Evolutionary conservation across 1,140 invertebrate species (phyloP), one percentile per base, ranked within the genome.

Genomic region (Anastatus disparis): DNA sequence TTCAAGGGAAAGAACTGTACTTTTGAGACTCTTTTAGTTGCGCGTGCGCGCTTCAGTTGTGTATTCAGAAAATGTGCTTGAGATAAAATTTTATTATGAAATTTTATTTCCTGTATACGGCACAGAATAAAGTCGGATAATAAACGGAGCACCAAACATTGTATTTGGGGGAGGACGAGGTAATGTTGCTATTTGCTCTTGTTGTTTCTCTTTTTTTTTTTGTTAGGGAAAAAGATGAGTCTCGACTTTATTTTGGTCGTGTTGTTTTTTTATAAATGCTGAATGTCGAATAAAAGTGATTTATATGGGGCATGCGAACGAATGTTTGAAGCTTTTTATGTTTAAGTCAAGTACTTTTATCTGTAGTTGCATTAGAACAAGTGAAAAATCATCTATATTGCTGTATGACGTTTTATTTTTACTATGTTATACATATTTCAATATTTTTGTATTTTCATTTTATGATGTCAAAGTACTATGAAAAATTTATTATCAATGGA

Each of bases 271-370:
- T 12, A 24, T 42, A 17, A 26, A 55, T 40, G 38, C 52, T 38
- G 26, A 66, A 40, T 15, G 40, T 58, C 40, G 53, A 67, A 50
- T 67, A 59, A 67, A 67, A 48, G 9, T 50, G 42, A 67, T 67
- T 67, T 59, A 67, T n/a, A n/a, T 29, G 61, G 6, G 9, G 6
- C 29, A 29, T 26, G 31, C 20, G 35, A 12, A 6, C 7, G 42
- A 48, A 20, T 22, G 50, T 59, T 59, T 20, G 44, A n/a, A 48
- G 22, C 42, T 38, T 59, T 59, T 67, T 48, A 58, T 48, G 35
- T 38, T 40, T 22, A 26, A 48, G 17, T 55, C 26, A 31, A 48
- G 29, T 56, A 26, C 17, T 27, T 67, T 64, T 38, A 26, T 50
- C 42, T 20, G 48, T 10, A 6, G 17, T 58, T 67, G 27, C 29